phyloP scores from a whole-genome alignment of 2,888 invertebrate species.

The Brenthis ino region DNA sequence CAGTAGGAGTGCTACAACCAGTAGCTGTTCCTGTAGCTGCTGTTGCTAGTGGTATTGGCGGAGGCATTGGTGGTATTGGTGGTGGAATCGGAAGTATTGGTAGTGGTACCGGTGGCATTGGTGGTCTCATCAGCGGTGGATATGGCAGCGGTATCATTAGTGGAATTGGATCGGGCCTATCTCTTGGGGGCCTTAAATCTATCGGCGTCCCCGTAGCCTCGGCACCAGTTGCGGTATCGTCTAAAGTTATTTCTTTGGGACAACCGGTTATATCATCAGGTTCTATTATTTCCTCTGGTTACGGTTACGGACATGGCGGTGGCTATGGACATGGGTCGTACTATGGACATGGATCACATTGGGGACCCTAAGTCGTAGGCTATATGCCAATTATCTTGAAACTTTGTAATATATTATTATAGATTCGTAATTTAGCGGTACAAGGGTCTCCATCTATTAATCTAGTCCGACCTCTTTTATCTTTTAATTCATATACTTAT shows the following conservation, averaged over 20 bases:
- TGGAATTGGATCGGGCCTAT: slow-evolving; percentile 21
- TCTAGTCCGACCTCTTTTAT: slow-evolving; percentile 33
- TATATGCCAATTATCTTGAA: slow-evolving; percentile 7
- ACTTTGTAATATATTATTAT: not conserved
- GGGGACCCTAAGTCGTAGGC: slow-evolving; percentile 16
- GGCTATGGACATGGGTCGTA: slow-evolving; percentile 12
- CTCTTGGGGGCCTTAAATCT: slow-evolving; percentile 1
- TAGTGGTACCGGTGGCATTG: slow-evolving; percentile 8
- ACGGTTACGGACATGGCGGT: slow-evolving; percentile 25
- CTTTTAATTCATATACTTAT: not conserved
- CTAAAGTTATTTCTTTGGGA: slow-evolving; percentile 13
- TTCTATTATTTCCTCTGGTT: slow-evolving; percentile 25
- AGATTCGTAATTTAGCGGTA: slow-evolving; percentile 12
- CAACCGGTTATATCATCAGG: slow-evolving; percentile 27
- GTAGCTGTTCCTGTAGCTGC: slow-evolving; percentile 52
- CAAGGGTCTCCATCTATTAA: slow-evolving; percentile 28
- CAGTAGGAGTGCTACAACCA: slow-evolving; percentile 63
- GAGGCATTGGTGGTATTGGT: slow-evolving; percentile 15
- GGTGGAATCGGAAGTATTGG: slow-evolving; percentile 15
- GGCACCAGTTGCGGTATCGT: slow-evolving; percentile 9
- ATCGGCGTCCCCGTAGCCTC: slow-evolving; percentile 24
- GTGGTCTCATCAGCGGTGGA: slow-evolving; percentile 14
- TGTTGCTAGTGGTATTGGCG: slow-evolving; percentile 38
- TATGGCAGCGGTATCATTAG: slow-evolving; percentile 5
- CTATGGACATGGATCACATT: slow-evolving; percentile 25